These are phyloP conservation scores for Stomatorhinus walkeri DNA, from an alignment of 2,797 vertebrate genomes.

Conservation along the genomic window DNA sequence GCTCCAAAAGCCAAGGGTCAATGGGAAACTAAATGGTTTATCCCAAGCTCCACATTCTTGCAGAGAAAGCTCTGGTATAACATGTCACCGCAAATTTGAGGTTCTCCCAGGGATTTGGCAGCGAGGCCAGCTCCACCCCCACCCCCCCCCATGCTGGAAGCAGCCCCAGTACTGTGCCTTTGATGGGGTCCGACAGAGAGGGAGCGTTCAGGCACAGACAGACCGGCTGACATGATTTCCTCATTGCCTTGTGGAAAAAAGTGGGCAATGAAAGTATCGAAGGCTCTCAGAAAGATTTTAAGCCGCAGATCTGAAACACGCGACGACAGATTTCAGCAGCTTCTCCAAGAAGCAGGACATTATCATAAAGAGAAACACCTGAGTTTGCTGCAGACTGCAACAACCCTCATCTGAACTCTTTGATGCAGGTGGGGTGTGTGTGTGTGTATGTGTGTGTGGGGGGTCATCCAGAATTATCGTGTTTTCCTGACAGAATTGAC, in stretches of 20 bases:
- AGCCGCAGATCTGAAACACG: not conserved
- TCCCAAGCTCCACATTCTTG: not conserved
- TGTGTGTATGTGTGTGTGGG: not conserved
- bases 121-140: not conserved
- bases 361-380: not conserved
- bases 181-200: not conserved
- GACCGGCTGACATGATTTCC: not conserved
- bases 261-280: not conserved
- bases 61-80: not conserved
- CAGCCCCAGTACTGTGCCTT: not conserved
- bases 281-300: not conserved
- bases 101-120: not conserved
- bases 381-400: not conserved
- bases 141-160: not conserved
- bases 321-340: not conserved
- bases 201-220: not conserved
- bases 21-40: conserved; percentile 2
- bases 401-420: not conserved
- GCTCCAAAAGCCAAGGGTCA: not conserved
- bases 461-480: not conserved
- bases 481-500: not conserved
- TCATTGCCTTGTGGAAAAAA: not conserved
- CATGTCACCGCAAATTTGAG: conserved; percentile 2
- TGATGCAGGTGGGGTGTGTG: not conserved
- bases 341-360: not conserved